A percentile compares a stretch with the other conserved stretches of the same genome.
Conservation (phyloP, 2,113 vertebrate species). For the Leptosomus discolor region DNA sequence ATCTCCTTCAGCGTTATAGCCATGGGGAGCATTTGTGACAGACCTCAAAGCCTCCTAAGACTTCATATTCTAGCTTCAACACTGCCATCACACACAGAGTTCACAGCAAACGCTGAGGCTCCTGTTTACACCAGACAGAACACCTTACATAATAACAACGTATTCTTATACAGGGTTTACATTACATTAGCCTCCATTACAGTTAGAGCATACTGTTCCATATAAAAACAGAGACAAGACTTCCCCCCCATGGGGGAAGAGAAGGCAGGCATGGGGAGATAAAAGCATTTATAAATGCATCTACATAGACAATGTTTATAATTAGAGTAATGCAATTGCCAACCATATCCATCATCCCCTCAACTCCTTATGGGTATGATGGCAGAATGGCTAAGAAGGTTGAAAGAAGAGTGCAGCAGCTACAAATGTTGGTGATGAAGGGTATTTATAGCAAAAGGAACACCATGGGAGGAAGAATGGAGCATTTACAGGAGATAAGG, state of each 20-base stretch:
- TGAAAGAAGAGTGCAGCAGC: background rate
- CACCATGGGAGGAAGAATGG: background rate
- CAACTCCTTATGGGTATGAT: background rate
- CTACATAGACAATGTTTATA: background rate
- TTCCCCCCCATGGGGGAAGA: background rate
- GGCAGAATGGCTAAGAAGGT: background rate
- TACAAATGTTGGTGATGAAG: background rate
- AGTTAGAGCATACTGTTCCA: background rate
- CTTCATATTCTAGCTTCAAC: background rate
- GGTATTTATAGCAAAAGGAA: constrained; percentile 2
- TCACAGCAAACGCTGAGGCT: background rate
- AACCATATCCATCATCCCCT: background rate
- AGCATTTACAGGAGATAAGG: background rate
- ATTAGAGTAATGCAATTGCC: background rate
- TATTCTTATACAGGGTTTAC: background rate
- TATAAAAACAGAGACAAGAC: background rate
- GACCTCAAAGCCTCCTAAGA: background rate
- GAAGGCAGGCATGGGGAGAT: background rate
- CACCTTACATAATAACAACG: background rate
- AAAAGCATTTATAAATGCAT: background rate
- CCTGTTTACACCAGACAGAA: background rate
- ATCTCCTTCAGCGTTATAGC: background rate
- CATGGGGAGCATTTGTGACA: background rate
- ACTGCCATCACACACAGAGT: background rate
- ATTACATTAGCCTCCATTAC: background rate